Percentiles rank a stretch among this genome's conserved stretches.
These are phyloP conservation scores for Acholoe squamosa DNA, from an alignment of 2,888 invertebrate genomes.

Conservation along the genomic window DNA sequence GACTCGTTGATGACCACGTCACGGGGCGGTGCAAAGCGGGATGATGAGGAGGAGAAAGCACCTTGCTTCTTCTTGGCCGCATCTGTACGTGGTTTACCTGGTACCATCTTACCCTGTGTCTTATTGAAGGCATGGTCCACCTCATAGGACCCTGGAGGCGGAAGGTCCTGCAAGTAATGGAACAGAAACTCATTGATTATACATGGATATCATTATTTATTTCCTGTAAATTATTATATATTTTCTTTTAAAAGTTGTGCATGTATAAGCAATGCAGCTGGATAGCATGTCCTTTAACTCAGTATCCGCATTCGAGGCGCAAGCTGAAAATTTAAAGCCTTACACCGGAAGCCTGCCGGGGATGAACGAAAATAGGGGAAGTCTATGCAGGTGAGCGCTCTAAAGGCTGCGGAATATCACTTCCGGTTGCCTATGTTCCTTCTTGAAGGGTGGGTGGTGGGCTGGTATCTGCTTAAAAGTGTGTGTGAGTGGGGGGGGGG, in stretches of 20 bases:
- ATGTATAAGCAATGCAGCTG: too few species aligned
- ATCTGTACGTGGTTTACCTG: slow-evolving; percentile 76
- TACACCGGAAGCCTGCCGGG: neutral
- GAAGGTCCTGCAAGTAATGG: slow-evolving; percentile 75
- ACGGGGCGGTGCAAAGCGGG: slow-evolving; percentile 79
- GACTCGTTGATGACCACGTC: slow-evolving; percentile 75
- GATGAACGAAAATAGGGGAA: slow-evolving; percentile 19
- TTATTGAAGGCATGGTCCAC: slow-evolving; percentile 77
- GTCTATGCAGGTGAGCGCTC: neutral
- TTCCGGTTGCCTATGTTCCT: neutral
- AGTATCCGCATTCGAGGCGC: too few species aligned
- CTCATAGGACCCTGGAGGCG: slow-evolving; percentile 82
- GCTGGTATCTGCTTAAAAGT: neutral
- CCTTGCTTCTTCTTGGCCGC: slow-evolving; percentile 79
- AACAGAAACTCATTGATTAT: neutral
- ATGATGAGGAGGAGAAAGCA: slow-evolving; percentile 80
- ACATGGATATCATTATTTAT: too few species aligned
- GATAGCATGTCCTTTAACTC: too few species aligned
- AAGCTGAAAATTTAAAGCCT: neutral
- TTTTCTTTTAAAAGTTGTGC: too few species aligned
- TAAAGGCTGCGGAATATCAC: neutral
- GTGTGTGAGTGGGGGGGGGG: neutral
- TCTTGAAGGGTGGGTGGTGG: neutral
- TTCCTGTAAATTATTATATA: too few species aligned
- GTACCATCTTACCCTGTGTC: slow-evolving; percentile 73